phyloP scores from a whole-genome alignment of 2,888 invertebrate species.

The Enchytraeus crypticus region DNA sequence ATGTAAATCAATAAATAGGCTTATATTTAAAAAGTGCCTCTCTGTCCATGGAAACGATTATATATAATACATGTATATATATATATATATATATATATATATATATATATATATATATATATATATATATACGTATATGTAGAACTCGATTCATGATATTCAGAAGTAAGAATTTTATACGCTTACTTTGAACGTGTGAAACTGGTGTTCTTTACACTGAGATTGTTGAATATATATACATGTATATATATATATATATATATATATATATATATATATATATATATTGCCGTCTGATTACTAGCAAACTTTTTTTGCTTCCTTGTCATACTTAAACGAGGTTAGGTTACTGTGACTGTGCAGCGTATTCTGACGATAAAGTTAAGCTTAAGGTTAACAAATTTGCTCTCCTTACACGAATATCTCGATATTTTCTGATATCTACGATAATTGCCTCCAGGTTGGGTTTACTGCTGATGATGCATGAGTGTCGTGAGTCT shows the following conservation, averaged over 20 bases:
- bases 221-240: background rate
- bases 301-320: too few species aligned
- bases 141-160: background rate
- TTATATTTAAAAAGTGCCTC: background rate
- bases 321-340: background rate
- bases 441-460: too few species aligned
- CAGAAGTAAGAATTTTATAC: background rate
- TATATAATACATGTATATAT: constrained; percentile 5
- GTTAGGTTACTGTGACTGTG: background rate
- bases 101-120: constrained; percentile 3
- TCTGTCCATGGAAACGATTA: background rate
- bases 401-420: too few species aligned
- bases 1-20: background rate
- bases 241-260: background rate
- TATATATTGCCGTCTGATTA: background rate
- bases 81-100: constrained; percentile 7
- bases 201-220: background rate
- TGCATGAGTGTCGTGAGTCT: too few species aligned
- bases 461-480: too few species aligned
- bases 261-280: background rate
- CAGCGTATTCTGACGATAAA: background rate
- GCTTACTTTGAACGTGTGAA: background rate
- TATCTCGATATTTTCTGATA: too few species aligned
- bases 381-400: too few species aligned
- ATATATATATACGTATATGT: background rate